These are phyloP conservation scores for Anguilla megastoma DNA, from an alignment of 2,797 vertebrate genomes.

Conservation along the genomic window DNA sequence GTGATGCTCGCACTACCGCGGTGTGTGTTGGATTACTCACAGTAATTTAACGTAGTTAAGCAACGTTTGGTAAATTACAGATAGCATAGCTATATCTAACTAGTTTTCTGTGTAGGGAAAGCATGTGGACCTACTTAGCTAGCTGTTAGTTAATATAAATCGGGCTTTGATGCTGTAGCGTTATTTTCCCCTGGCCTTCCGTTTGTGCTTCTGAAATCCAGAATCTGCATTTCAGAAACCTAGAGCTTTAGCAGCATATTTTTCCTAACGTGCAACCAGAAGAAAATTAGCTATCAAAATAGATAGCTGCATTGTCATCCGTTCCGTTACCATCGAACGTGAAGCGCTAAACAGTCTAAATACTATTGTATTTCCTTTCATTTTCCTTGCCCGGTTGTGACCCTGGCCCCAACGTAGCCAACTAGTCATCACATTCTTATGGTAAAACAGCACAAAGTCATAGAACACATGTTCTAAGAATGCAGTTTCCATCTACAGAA, in stretches of 20 bases:
- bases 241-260: background rate
- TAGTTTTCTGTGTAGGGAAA: background rate
- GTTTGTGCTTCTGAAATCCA: background rate
- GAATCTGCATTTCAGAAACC: background rate
- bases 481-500: too few relatives aligned
- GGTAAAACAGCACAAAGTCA: background rate
- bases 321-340: background rate
- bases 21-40: too few relatives aligned
- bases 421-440: background rate
- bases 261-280: too few relatives aligned
- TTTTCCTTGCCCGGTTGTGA: background rate
- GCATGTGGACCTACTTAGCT: background rate
- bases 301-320: too few relatives aligned
- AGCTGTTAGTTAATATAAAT: background rate
- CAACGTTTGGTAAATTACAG: background rate
- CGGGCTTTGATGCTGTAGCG: background rate
- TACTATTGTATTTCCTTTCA: background rate
- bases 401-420: background rate
- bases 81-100: background rate
- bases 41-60: background rate
- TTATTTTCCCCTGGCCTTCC: background rate
- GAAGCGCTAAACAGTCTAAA: background rate
- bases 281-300: too few relatives aligned
- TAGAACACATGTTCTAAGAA: background rate
- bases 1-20: background rate